Conservation (phyloP, 2,888 invertebrate species). For the Drosophila borborema region DNA sequence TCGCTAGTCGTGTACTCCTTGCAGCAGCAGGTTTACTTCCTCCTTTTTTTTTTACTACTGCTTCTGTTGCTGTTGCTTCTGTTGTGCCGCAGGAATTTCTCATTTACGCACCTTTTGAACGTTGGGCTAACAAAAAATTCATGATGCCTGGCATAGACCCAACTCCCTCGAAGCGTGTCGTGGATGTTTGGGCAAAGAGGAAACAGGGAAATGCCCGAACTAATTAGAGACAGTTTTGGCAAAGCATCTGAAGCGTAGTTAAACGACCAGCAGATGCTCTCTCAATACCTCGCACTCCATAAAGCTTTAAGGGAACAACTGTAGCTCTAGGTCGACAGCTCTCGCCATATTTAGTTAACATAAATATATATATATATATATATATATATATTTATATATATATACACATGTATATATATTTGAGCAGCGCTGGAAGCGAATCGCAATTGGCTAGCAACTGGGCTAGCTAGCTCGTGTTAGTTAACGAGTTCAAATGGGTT, state of each 20-base stretch:
- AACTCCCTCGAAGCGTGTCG: neutral
- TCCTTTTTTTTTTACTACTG: neutral
- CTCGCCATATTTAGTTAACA: neutral
- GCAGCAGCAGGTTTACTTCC: neutral
- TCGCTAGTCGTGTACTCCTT: neutral
- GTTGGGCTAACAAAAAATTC: constrained; percentile 27
- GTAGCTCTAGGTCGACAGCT: neutral
- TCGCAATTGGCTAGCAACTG: neutral
- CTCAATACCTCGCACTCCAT: neutral
- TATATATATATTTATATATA: neutral
- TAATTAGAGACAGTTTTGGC: constrained; percentile 36
- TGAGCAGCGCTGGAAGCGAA: neutral
- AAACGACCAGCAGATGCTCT: constrained; percentile 1
- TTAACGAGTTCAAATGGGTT: neutral
- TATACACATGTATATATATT: neutral
- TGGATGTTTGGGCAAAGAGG: neutral
- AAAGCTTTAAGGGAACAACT: neutral
- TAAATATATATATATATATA: neutral
- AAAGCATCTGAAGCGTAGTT: neutral
- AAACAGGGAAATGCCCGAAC: constrained; percentile 24
- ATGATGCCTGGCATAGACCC: constrained; percentile 20
- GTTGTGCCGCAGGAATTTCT: constrained; percentile 50
- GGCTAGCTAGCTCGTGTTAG: neutral
- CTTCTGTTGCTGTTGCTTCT: neutral
- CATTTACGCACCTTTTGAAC: constrained; percentile 61